phyloP scores from a whole-genome alignment of 2,113 vertebrate species.

The Euleptes europaea region DNA sequence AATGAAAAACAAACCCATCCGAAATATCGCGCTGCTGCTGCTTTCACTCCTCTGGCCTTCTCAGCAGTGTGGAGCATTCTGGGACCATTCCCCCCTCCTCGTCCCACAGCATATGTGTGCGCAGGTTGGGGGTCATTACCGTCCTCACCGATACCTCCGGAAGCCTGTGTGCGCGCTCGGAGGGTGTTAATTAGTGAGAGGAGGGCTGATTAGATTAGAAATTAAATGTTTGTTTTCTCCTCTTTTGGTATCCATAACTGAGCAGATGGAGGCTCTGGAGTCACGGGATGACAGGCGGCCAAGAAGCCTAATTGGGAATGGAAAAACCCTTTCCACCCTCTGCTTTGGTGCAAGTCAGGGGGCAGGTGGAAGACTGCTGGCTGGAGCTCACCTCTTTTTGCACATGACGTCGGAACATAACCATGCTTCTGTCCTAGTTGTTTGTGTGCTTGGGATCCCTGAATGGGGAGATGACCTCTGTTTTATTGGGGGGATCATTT shows the following conservation, averaged over 20 bases:
- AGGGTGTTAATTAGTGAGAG: slow-evolving; percentile 75
- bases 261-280: slow-evolving; percentile 66
- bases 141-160: slow-evolving; percentile 58
- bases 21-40: neutral
- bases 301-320: slow-evolving; percentile 48
- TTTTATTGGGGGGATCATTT: no score
- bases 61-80: neutral
- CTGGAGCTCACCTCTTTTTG: neutral
- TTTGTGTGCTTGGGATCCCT: no score
- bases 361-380: neutral
- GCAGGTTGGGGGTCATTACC: slow-evolving; percentile 68
- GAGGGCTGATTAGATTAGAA: slow-evolving; percentile 77
- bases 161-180: slow-evolving; percentile 64
- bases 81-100: neutral
- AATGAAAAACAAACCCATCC: neutral
- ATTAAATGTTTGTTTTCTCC: slow-evolving; percentile 72
- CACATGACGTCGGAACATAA: neutral
- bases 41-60: neutral
- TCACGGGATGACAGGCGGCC: slow-evolving; percentile 51
- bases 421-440: neutral
- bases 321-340: slow-evolving; percentile 7
- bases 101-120: slow-evolving; percentile 55
- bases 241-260: slow-evolving; percentile 56
- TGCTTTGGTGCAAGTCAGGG: neutral
- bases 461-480: no score